A percentile compares a stretch with the other conserved stretches of the same genome.
Evolutionary conservation across 2,113 vertebrate genomes (phyloP).

Genomic region (Sardina pilchardus): DNA sequence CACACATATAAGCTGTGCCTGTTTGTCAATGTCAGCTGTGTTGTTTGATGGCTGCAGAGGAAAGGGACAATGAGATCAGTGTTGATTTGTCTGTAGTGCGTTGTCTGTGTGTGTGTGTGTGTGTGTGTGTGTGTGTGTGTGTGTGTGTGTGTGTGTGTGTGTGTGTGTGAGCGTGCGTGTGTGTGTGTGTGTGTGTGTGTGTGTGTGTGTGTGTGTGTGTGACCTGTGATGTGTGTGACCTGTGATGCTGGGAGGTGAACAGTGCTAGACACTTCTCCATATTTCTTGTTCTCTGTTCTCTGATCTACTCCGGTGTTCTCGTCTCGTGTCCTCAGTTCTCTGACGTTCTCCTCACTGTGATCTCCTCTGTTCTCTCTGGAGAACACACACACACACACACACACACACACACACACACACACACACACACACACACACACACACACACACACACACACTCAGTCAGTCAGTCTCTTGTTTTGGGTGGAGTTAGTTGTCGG

Average conservation of each 20-base stretch:
- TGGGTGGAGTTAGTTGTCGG: constrained; percentile 46
- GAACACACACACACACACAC: too few species aligned
- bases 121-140: background rate
- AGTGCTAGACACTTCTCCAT: background rate
- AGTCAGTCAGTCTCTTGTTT: background rate
- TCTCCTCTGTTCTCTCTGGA: background rate
- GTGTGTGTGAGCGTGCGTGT: background rate
- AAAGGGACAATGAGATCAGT: too few species aligned
- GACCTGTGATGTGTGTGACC: background rate
- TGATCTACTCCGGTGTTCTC: background rate
- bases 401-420: too few species aligned
- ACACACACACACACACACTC: too few species aligned
- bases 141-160: constrained; percentile 11
- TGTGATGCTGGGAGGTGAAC: background rate
- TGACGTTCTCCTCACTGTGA: background rate
- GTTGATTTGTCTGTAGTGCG: background rate
- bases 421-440: too few species aligned
- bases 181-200: background rate
- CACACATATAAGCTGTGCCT: too few species aligned
- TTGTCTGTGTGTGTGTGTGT: background rate
- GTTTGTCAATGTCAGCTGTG: too few species aligned
- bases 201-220: background rate
- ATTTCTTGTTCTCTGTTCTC: background rate
- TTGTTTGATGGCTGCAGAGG: too few species aligned
- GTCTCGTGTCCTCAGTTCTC: background rate